Base-by-base conservation (phyloP, 1,140 invertebrate genomes). In the Pomacea maculata region DNA sequence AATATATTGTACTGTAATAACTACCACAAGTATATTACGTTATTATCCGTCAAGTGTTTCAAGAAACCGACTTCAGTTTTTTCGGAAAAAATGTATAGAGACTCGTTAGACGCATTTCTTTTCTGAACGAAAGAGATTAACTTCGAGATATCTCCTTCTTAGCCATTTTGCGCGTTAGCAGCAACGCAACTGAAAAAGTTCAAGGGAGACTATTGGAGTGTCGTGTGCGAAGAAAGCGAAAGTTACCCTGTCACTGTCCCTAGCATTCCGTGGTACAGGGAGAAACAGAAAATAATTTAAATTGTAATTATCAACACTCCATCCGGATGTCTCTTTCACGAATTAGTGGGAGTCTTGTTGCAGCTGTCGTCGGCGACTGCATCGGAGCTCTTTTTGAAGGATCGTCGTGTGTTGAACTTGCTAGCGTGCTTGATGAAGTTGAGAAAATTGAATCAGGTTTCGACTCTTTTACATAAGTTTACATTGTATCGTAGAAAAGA, bases 321-420 rank as follows among this genome's bases (percentile, higher is more conserved):
- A 21, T 57, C 17, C 12, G 10, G 19, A 75, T 75, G 73, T 55
- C 52, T 21, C 54, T 75, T 9, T 75, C 73, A 57, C 12, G 73
- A 75, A n/a, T 75, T 0, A 34, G 54, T 79, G 95, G 95, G 12
- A 93, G 93, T 80, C 87, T 96, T 76, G 89, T 95, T 8, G 95
- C 95, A 17, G 93, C 92, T 65, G 91, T 96, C 67, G 86, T 94
- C 12, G 95, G 95, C 4, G 95, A 96, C 90, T 96, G 95, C 88
- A 89, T 95, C 21, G 95, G 95, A 75, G 92, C 93, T 67, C 93
- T 93, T 52, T 95, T 94, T 91, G 95, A 96, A 75, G 92, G 93
- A 19, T 73, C 57, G 34, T 67, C 9, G 63, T 6, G 54, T 52
- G 65, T 81, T 34, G 65, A 45, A 15, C 55, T 82, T 10, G 65